Base-by-base conservation (phyloP, 64 coral and sea anemone genomes). In the Porites lutea region DNA sequence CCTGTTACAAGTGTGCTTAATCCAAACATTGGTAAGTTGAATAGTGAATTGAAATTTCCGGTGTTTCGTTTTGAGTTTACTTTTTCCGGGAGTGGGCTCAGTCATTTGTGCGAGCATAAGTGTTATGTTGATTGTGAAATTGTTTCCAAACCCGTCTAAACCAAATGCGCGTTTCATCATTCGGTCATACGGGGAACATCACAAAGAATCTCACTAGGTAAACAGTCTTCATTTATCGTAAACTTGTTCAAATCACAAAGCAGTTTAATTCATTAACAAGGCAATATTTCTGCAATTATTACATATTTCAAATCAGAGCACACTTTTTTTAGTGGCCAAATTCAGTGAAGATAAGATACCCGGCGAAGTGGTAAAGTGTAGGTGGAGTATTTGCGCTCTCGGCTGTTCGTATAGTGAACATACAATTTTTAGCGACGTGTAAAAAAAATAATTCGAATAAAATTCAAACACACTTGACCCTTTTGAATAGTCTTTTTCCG, bases 1-100 rank as follows among this genome's bases (percentile, higher is more conserved):
- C 81, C 81, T 84, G 61, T 68, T 16, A 84, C 44, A 84, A 84
- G 81, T 84, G 81, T 84, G 81, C 16, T 64, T 65, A 84, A 84
- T 64, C 19, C 81, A 84, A 63, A 84, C 81, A 69, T 84, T 5
- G 81, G 81, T 84, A 84, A 84, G 81, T 84, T 69, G 47, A 76
- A 76, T 76, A 76, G 48, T 48, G 37, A 76, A 16, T 76, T 76
- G 18, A 18, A 84, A 49, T 69, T 69, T 84, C 81, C 81, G 81
- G 81, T 84, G 46, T 84, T 66, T 84, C 4, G 21, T 2, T 84
- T 19, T 84, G 8, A 59, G 45, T 65, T 82, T 50, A 68, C 63
- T 48, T 22, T 43, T 13, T 49, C 8, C 9, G 5, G 22, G 4
- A 2, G 27, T 8, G 22, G 15, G 51, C 47, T 2, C 5, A 75